These are phyloP conservation scores for Pteropus alecto DNA, from an alignment of 2,113 vertebrate genomes.

Conservation along the genomic window DNA sequence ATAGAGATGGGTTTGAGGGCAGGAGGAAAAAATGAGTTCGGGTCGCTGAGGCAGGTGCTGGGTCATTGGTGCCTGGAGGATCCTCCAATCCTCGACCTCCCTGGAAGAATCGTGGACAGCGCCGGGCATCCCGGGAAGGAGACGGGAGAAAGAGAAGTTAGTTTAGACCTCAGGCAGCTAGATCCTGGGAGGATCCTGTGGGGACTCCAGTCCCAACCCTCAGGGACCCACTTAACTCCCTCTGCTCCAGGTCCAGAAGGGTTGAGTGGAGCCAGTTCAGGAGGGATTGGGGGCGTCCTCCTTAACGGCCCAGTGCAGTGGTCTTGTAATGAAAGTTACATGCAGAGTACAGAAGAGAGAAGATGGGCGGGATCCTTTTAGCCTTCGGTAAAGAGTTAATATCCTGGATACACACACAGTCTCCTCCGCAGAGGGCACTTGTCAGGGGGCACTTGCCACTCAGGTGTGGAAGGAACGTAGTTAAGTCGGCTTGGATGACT, in stretches of 20 bases:
- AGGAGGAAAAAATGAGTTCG: not conserved
- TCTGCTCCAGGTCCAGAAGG: not conserved
- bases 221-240: not conserved
- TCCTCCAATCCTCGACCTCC: not conserved
- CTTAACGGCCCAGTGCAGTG: not conserved
- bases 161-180: not conserved
- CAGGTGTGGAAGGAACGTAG: not conserved
- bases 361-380: not conserved
- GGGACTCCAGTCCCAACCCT: not conserved
- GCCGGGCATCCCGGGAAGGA: not conserved
- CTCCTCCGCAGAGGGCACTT: constrained; percentile 54
- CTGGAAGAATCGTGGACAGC: not conserved
- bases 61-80: not conserved
- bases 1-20: not conserved
- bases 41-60: not conserved
- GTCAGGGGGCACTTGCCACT: not conserved
- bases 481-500: not conserved
- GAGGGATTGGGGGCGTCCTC: not conserved
- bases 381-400: not conserved
- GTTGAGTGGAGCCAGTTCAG: not conserved
- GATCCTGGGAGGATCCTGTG: not conserved
- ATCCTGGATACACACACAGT: not conserved
- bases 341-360: not conserved
- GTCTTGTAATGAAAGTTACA: not conserved
- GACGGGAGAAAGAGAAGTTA: not conserved